A percentile compares a stretch with the other conserved stretches of the same genome.
phyloP scores from a whole-genome alignment of 2,888 invertebrate species.

The Nephrotoma appendiculata region DNA sequence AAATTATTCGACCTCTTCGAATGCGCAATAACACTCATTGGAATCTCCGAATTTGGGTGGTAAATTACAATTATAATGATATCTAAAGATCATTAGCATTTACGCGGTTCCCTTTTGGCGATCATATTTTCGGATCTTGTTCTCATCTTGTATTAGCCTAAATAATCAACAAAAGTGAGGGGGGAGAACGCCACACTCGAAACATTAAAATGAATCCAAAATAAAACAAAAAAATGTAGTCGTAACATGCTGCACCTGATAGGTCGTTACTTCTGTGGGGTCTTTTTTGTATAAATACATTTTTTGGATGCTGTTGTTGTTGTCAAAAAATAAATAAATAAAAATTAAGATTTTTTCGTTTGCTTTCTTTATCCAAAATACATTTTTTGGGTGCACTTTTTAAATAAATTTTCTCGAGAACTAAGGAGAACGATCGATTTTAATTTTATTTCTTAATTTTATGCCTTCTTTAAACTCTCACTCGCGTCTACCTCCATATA shows the following conservation, averaged over 20 bases:
- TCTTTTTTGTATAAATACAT: neutral
- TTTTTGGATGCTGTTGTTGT: neutral
- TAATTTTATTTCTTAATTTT: neutral
- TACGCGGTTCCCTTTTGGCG: neutral
- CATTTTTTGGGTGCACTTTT: neutral
- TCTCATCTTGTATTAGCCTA: neutral
- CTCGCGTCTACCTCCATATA: neutral
- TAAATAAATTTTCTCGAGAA: neutral
- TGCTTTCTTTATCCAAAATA: neutral
- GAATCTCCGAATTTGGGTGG: neutral
- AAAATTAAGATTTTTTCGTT: slow-evolving; percentile 3
- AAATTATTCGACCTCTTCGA: too few species aligned
- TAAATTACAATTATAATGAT: neutral
- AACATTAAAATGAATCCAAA: neutral
- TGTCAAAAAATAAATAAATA: neutral
- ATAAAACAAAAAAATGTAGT: neutral
- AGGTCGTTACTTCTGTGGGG: slow-evolving; percentile 4
- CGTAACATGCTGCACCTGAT: slow-evolving; percentile 1
- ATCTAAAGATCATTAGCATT: neutral
- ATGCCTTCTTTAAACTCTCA: neutral
- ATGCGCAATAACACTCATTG: too few species aligned
- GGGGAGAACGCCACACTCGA: neutral
- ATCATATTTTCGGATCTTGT: neutral
- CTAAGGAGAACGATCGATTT: neutral
- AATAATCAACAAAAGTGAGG: neutral